These are phyloP conservation scores for Thecocarcelia acutangulata DNA, from an alignment of 2,888 invertebrate species.

Conservation along the genomic window DNA sequence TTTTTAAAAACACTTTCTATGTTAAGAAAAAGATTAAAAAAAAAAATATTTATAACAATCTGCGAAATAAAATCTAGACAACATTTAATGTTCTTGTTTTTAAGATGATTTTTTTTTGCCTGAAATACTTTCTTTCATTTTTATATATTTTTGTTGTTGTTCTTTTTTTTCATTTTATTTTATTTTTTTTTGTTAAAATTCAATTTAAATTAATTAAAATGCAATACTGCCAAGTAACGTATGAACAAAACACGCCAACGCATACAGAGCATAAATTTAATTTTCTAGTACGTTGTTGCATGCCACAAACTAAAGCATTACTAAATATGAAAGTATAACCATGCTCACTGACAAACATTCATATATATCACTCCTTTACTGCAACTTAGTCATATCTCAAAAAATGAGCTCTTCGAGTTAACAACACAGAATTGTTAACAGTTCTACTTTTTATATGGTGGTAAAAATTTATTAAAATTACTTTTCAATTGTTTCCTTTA, in stretches of 20 bases:
- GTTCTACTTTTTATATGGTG: too few relatives aligned
- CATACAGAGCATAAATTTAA: slow-evolving; percentile 69
- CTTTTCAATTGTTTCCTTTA: too few relatives aligned
- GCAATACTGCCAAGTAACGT: slow-evolving; percentile 58
- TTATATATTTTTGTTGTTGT: not conserved
- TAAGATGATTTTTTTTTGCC: slow-evolving; percentile 1
- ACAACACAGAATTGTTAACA: too few relatives aligned
- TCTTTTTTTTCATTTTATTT: slow-evolving; percentile 28
- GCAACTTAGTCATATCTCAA: too few relatives aligned
- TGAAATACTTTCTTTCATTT: not conserved
- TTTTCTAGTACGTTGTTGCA: slow-evolving; percentile 63
- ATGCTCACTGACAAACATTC: not conserved
- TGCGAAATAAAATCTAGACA: slow-evolving; percentile 53
- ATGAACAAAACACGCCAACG: slow-evolving; percentile 57
- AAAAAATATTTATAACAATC: not conserved
- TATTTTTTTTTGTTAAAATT: slow-evolving; percentile 52
- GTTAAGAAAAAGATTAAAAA: not conserved
- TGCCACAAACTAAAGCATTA: slow-evolving; percentile 29
- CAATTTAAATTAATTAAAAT: slow-evolving; percentile 69
- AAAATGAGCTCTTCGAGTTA: too few relatives aligned
- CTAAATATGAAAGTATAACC: slow-evolving; percentile 11
- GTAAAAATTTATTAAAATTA: too few relatives aligned
- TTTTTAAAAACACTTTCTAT: not conserved
- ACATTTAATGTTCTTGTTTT: slow-evolving; percentile 32
- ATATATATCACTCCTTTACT: too few relatives aligned